phyloP scores from a whole-genome alignment of 1,140 invertebrate species.

The Panonychus citri region DNA sequence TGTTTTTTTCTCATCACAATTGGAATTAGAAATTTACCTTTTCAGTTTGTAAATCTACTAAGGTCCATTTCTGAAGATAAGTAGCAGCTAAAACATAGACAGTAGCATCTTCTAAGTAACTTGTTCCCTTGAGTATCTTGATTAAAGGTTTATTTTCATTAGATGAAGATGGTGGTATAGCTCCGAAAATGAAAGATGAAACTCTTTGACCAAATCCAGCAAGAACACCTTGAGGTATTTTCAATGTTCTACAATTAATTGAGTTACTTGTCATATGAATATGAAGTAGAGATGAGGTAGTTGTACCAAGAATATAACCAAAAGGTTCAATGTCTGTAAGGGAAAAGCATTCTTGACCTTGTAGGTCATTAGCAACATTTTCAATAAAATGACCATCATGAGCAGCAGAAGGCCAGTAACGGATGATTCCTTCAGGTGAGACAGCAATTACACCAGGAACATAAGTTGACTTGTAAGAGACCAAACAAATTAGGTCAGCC shows the following conservation, averaged over 20 bases:
- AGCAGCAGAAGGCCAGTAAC: constrained; percentile 71
- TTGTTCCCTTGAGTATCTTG: constrained; percentile 21
- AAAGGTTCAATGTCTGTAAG: constrained; percentile 34
- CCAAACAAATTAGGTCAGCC: constrained; percentile 62
- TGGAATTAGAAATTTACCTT: constrained; percentile 14
- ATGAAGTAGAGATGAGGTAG: constrained; percentile 61
- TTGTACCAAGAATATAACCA: constrained; percentile 64
- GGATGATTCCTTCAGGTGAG: constrained; percentile 68
- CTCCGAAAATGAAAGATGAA: constrained; percentile 64
- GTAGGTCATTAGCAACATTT: constrained; percentile 41
- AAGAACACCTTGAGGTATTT: constrained; percentile 55
- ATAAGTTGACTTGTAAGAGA: constrained; percentile 28
- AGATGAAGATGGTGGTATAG: constrained; percentile 32
- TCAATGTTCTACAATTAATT: constrained; percentile 41
- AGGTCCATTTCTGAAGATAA: constrained; percentile 40
- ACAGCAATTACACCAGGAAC: constrained; percentile 62
- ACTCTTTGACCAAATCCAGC: constrained; percentile 61
- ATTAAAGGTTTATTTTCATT: constrained; percentile 44
- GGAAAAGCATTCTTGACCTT: constrained; percentile 50
- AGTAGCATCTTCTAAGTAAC: constrained; percentile 20
- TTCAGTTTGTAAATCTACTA: constrained; percentile 23
- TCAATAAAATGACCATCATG: constrained; percentile 67
- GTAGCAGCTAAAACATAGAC: constrained; percentile 40
- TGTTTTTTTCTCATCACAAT: not conserved
- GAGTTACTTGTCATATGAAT: constrained; percentile 32